Evolutionary conservation across 2,113 vertebrate genomes (phyloP), one percentile per base, ranked within the genome.

Genomic region (Hypomesus transpacificus): DNA sequence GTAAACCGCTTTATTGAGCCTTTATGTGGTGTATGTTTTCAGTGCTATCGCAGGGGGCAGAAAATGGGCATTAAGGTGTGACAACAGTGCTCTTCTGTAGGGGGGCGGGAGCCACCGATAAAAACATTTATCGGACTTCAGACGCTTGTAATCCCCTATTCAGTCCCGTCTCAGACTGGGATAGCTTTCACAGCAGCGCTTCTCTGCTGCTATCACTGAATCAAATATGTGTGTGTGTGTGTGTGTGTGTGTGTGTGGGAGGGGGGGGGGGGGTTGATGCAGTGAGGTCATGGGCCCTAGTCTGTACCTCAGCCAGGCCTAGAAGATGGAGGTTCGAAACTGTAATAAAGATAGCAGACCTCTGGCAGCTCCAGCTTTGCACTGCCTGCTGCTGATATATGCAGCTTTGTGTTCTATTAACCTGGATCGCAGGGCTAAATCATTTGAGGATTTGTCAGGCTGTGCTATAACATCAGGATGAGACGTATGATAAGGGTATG

Each of bases 121-220:
- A 71, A 80, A 75, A 74, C 67, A 78, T 78, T 76, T 76, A 79
- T 72, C 79, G 21, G 66, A 71, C 70, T 66, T 63, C 53, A 69
- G 75, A 74, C 70, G 79, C 71, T 80, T 79, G 67, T 81, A 80
- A 84, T 87, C 79, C 80, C 53, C 74, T 81, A 16, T 68, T 80
- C 65, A 11, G 39, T 56, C 71, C 66, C 34, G 72, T 78, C 54
- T 70, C 63, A 62, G 24, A 54, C n/a, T 17, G 70, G 66, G 68
- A 58, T 72, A 56, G 72, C 75, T 59, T 68, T 17, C 13, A 62
- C 56, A n/a, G 2, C 8, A 14, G 57, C 61, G 52, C 14, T 80
- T 78, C 79, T 73, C 79, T 78, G 73, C 66, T 51, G 53, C 68
- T 85, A 83, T 86, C 83, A 21, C 39, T 39, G 68, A 59, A 80